Base-by-base conservation (phyloP, 2,113 vertebrate genomes). In the Serilophus lunatus region DNA sequence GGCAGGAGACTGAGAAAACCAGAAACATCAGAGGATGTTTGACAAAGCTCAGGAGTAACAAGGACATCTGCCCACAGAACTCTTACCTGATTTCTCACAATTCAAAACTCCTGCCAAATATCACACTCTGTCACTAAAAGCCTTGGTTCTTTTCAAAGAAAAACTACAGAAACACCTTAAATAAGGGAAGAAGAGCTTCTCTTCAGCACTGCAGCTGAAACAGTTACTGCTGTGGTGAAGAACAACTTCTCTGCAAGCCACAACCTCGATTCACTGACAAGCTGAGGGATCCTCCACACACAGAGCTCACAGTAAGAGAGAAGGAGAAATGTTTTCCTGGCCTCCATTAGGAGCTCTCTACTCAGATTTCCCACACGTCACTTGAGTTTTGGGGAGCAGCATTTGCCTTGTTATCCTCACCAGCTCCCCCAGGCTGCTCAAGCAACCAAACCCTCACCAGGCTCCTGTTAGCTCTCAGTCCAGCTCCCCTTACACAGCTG, bases 271-370 rank as follows among this genome's bases (percentile, higher is more conserved):
- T 69, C 20, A 28, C 45, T 63, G 36, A n/a, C 13, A 35, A 49
- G 31, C 42, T 51, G 5, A 24, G 28, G 19, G 51, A n/a, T 11
- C 57, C 66, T 44, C 31, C 36, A 17, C 0, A 0, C 20, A 14
- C 24, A 57, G 20, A 88, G 56, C 42, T 71, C 42, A 44, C 3
- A 5, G 9, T 1, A 18, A 31, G 35, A 68, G 17, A 42, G 16
- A 54, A 60, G 16, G 10, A 18, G 20, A 3, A 19, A 18, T 2
- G 35, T n/a, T 57, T n/a, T 53, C 31, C 54, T 56, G 33, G 36
- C 61, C 40, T 70, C 61, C 51, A n/a, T n/a, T n/a, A n/a, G n/a
- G n/a, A 93, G n/a, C 12, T 35, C 28, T 66, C 71, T 33, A 1
- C 40, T 35, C 33, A 28, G 54, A n/a, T 68, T 45, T 75, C 50